Base-by-base conservation (phyloP, 2,797 vertebrate genomes). In the Phataginus tricuspis region DNA sequence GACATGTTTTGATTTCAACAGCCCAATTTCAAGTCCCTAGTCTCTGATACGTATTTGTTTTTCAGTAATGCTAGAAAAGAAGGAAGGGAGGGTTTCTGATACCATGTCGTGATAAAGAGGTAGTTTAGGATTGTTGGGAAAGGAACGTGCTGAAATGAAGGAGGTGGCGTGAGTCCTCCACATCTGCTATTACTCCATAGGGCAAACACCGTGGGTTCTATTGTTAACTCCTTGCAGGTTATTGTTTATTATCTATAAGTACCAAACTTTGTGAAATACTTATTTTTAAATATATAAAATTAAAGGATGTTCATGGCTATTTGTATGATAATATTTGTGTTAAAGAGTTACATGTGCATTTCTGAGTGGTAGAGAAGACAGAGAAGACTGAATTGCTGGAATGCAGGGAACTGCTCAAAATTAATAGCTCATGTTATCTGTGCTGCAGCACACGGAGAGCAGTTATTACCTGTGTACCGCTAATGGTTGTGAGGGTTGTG, bases 371-470 rank as follows among this genome's bases (percentile, higher is more conserved):
- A 39, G n/a, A 74, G 21, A 77, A 69, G 23, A 42, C 7, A 39
- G n/a, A 74, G 21, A 77, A 69, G 29, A 42, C 10, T 8, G 64
- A 82, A n/a, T 37, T 68, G 34, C 42, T 64, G 42, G 3, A 27
- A 59, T 18, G 8, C 16, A 74, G 16, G 23, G 5, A 66, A 74
- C 80, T 64, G 6, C 15, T 91, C 23, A 57, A 25, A 85, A 74
- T 69, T 37, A 21, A 1, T 14, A 34, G 10, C 27, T 82, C 5
- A 37, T 64, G 19, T 37, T 34, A 42, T 49, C 37, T 66, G 0
- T 53, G 6, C 37, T 49, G 1, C 4, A 31, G 15, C 19, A 31
- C 2, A 13, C 16, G 64, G 29, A 63, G 0, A 8, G 3, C 14
- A 23, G 16, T 69, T 23, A 18, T 83, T 78, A 77, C 3, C 7